These are phyloP conservation scores for Pyxicephalus adspersus DNA, from an alignment of 2,113 vertebrate species.

Conservation along the genomic window DNA sequence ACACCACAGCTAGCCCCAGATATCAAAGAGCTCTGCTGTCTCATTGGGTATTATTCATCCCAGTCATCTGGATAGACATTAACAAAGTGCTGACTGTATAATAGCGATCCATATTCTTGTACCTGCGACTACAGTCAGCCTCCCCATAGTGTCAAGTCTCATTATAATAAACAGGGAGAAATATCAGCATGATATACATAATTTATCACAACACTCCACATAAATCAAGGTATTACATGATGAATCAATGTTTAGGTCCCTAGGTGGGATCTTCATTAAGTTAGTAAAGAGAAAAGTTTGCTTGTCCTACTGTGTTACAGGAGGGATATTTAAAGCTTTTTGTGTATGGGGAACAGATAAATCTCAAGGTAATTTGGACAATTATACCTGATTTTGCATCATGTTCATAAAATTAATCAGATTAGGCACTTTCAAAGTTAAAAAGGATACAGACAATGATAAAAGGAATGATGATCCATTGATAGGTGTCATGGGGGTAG, in stretches of 20 bases:
- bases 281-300: not conserved
- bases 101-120: not conserved
- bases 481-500: too few relatives aligned
- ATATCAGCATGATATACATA: not conserved
- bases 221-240: not conserved
- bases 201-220: slow-evolving; percentile 7
- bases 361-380: too few relatives aligned
- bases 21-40: not conserved
- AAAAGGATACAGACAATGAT: too few relatives aligned
- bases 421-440: too few relatives aligned
- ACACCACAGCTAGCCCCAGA: not conserved
- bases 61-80: not conserved
- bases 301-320: not conserved
- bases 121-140: not conserved
- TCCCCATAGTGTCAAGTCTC: not conserved
- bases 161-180: slow-evolving; percentile 8
- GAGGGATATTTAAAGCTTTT: not conserved
- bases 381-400: too few relatives aligned
- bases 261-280: not conserved
- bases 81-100: slow-evolving; percentile 6
- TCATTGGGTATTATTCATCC: not conserved
- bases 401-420: too few relatives aligned
- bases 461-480: too few relatives aligned
- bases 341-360: too few relatives aligned
- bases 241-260: slow-evolving; percentile 1